Percentiles rank a stretch among this genome's conserved stretches.
These are phyloP conservation scores for Lasius fuliginosus DNA, from an alignment of 2,888 invertebrate species.

Conservation along the genomic window DNA sequence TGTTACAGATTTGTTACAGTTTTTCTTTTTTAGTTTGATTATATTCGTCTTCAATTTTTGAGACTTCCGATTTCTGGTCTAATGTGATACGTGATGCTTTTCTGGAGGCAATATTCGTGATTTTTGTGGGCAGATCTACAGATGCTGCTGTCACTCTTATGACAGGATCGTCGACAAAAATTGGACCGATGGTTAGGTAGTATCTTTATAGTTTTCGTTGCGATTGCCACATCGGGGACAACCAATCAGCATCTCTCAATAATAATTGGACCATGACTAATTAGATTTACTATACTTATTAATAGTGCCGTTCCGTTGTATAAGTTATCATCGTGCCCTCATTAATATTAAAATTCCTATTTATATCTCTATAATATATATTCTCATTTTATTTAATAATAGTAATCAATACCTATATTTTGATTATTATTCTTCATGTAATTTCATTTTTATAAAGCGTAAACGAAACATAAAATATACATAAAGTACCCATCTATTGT, in stretches of 20 bases:
- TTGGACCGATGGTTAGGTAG: slow-evolving; percentile 67
- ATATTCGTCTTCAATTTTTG: neutral
- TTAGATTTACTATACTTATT: slow-evolving; percentile 75
- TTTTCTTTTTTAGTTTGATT: slow-evolving; percentile 8
- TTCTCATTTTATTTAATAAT: neutral
- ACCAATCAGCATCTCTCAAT: slow-evolving; percentile 80
- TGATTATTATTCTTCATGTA: neutral
- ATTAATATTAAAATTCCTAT: slow-evolving; percentile 37
- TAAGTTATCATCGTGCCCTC: slow-evolving; percentile 42
- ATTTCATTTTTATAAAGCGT: neutral
- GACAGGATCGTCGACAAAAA: slow-evolving; percentile 67
- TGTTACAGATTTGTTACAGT: neutral
- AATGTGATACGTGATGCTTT: neutral
- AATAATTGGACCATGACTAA: slow-evolving; percentile 81
- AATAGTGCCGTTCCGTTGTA: slow-evolving; percentile 74
- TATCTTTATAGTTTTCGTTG: slow-evolving; percentile 77
- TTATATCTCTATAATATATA: neutral
- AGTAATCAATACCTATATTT: neutral
- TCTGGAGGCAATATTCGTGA: slow-evolving; percentile 6
- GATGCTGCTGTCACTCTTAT: slow-evolving; percentile 54
- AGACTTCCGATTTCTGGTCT: neutral
- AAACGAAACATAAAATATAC: neutral
- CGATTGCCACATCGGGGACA: slow-evolving; percentile 76
- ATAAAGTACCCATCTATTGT: neutral
- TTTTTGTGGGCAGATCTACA: slow-evolving; percentile 52